Evolutionary conservation across 2,113 vertebrate genomes (phyloP), one percentile per base, ranked within the genome.

Genomic region (Apus apus): DNA sequence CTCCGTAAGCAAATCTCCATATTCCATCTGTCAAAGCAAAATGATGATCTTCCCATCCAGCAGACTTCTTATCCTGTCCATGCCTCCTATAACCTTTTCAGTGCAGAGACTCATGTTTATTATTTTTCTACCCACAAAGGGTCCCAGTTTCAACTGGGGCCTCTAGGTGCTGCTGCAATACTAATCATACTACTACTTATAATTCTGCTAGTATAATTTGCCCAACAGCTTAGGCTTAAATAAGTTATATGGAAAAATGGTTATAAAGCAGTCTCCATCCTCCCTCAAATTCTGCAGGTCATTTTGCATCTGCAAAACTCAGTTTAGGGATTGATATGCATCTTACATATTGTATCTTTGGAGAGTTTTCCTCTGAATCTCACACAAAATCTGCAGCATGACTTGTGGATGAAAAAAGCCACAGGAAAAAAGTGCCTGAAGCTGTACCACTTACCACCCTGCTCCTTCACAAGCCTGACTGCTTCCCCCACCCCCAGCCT

Each of bases 291-390:
- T 95, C 66, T 81, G 72, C 88, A 73, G 74, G 85, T 94, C 72
- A 86, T 93, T 96, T 96, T 94, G 82, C 91, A 90, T 93, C 87
- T 74, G 67, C 81, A 90, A 81, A 85, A 75, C n/a, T 75, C 61
- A 17, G 80, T 66, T 89, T 64, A 58, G 79, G 83, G 91, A 85
- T 83, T 87, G 90, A 96, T 96, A 78, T 57, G 76, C 57, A 88
- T 60, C 86, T 89, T 88, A 66, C 29, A 64, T 67, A 45, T 60
- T 77, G 50, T 67, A 67, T 74, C 89, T 85, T 58, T 91, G 90
- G 93, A 94, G 90, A 79, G 66, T 94, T 96, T 91, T 96, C 72
- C 74, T 93, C 79, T 78, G 91, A 89, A 85, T 95, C 87, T 94
- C 72, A 62, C 78, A 73, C 45, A 86, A 96, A 95, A 89, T 78